Evolutionary conservation across 2,113 vertebrate genomes (phyloP).

Genomic region (Numenius arquata): DNA sequence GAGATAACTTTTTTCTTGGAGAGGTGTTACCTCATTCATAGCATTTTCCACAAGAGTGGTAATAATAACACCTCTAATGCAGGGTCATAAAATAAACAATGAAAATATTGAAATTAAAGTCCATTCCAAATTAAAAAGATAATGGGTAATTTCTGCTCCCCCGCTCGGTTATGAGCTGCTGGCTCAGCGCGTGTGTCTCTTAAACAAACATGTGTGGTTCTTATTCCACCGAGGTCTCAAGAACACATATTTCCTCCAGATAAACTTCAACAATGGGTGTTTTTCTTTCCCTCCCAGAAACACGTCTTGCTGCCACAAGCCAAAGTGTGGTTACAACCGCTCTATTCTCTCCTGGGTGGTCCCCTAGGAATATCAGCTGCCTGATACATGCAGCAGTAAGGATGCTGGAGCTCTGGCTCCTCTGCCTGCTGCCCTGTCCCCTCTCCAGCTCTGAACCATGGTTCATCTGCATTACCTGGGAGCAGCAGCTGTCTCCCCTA

Average conservation of each 20-base stretch:
- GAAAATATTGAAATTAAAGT: not conserved
- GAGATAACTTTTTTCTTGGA: not conserved
- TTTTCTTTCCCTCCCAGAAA: slow-evolving; percentile 7
- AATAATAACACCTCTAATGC: not conserved
- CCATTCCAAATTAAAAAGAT: not conserved
- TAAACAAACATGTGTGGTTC: not conserved
- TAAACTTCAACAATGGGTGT: not conserved
- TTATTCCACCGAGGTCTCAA: not conserved
- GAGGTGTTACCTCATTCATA: not conserved
- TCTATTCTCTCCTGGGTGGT: not conserved
- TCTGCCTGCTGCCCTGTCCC: fast-evolving
- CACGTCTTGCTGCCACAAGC: not conserved
- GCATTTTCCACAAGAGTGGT: not conserved
- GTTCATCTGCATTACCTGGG: not conserved
- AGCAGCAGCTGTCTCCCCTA: not conserved
- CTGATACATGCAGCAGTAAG: fast-evolving
- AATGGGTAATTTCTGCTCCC: not conserved
- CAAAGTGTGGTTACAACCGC: not conserved
- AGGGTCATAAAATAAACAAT: not conserved
- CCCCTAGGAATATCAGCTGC: not conserved
- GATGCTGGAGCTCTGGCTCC: not conserved
- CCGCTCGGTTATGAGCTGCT: not conserved
- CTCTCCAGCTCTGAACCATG: not conserved
- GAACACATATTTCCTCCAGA: not conserved
- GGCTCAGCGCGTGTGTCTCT: not conserved